Evolutionary conservation across 2,113 vertebrate genomes (phyloP), one percentile per base, ranked within the genome.

Genomic region (Seriola aureovittata): DNA sequence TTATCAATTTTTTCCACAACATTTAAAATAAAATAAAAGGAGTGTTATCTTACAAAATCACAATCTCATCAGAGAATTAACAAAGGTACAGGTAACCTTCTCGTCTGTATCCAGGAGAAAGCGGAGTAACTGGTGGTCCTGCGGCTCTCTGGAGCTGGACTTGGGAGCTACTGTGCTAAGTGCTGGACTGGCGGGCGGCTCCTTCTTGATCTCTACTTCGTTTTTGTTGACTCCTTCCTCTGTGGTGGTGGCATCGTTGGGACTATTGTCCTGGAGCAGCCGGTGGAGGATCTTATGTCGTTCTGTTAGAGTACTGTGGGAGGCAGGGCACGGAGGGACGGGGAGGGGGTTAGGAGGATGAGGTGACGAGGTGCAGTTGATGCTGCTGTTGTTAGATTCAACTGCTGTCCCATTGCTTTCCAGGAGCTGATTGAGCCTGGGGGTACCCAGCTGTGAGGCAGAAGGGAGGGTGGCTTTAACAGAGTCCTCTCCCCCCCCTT

Each of bases 71-170:
- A 50, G 48, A 50, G 2, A 50, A 17, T 48, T 8, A 52, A 21
- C 11, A 48, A 25, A 48, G 4, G 38, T 4, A 32, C 48, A 1
- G 14, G 21, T 17, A 13, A 94, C 93, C 90, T 96, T 95, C 89
- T 99, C 97, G 0, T 99, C 97, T 52, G 97, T 98, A 78, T 99
- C 97, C 69, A 99, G 95, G 23, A 99, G 96, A 81, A 98, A 98
- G 3, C 98, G 96, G 3, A 99, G 96, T 48, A 99, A 94, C 92
- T 98, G 97, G 74, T 99, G 97, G 88, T 99, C 98, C 91, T 98
- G 98, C 21, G 94, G 96, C 3, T 97, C 96, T 76, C 96, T 97
- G 75, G 96, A 95, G 91, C 94, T 93, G 57, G 89, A 77, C 73
- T 94, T 91, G 7, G 91, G 90, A 0, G 90, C 54, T 7, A 81